Evolutionary conservation across 2,113 vertebrate genomes (phyloP), one percentile per base, ranked within the genome.

Genomic region (Myrmophylax atrothorax): DNA sequence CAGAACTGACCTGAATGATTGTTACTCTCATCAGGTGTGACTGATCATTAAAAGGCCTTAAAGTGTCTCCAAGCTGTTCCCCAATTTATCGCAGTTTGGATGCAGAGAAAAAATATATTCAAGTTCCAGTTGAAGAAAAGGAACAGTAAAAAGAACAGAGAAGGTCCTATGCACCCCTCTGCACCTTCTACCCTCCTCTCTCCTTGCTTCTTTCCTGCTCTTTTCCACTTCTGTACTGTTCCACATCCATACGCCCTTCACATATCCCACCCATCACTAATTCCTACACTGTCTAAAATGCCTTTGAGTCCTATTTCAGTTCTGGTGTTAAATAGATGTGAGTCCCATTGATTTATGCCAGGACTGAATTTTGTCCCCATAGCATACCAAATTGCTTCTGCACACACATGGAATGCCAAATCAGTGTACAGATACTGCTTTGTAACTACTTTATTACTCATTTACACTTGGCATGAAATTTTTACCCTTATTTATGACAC

Each of bases 341-440:
- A 95, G 83, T 92, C 47, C 68, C 96, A 93, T 80, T 90, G 90
- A 94, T 94, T 91, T 94, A 93, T 74, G 79, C 91, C 95, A 93
- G 87, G 84, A 69, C 63, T 93, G 68, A 90, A 88, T 93, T 90
- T 90, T 84, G 64, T 88, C 79, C 63, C 38, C 59, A 84, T 62
- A 42, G 85, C 93, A 94, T 92, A 93, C 88, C 85, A 90, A 76
- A 78, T 92, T 74, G 87, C 85, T 96, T 77, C 90, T 86, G 88
- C 68, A 70, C 93, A 81, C 82, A 26, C 56, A 10, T 50, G 49
- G 90, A 95, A 90, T 90, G 79, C 75, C 84, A 94, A 93, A 94
- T 85, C 55, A 86, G 87, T 5, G 2, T 37, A 33, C 50, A 80
- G 68, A 70, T 70, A 62, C 31, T 40, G 84, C 62, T 84, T 87